A percentile compares a stretch with the other conserved stretches of the same genome.
These are phyloP conservation scores for Parapsyche elsis DNA, from an alignment of 1,140 invertebrate genomes.

Conservation along the genomic window DNA sequence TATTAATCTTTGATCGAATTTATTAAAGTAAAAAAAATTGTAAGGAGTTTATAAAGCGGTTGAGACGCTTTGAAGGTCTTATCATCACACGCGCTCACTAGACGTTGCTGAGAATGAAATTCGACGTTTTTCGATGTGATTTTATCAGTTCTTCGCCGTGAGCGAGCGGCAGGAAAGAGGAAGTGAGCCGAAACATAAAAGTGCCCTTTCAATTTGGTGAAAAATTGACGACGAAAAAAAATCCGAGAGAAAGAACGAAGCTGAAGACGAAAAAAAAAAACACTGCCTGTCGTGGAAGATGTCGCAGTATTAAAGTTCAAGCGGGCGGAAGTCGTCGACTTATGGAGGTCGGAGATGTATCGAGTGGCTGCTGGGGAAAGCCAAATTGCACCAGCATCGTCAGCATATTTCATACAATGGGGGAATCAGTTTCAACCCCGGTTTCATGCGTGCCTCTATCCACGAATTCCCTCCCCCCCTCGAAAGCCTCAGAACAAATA, in stretches of 20 bases:
- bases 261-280: constrained; percentile 10
- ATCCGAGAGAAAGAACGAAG: constrained; percentile 24
- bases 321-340: constrained; percentile 50
- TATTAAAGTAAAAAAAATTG: too few relatives aligned
- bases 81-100: constrained; percentile 18
- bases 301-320: constrained; percentile 46
- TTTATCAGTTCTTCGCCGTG: constrained; percentile 45
- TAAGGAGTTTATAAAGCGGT: not conserved
- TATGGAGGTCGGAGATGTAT: constrained; percentile 45
- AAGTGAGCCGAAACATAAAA: constrained; percentile 55
- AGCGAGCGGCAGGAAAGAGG: constrained; percentile 30
- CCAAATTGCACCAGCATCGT: constrained; percentile 49
- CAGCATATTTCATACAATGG: constrained; percentile 53
- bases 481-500: not conserved
- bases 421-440: constrained; percentile 7
- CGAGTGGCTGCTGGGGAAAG: constrained; percentile 49
- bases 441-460: not conserved
- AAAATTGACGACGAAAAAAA: constrained; percentile 51
- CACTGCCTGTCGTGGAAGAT: constrained; percentile 10
- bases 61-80: constrained; percentile 9
- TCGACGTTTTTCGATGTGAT: constrained; percentile 46
- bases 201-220: constrained; percentile 56
- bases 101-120: constrained; percentile 35
- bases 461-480: not conserved
- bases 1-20: too few relatives aligned